phyloP scores from a whole-genome alignment of 2,797 vertebrate genomes.

The Petrocephalus schoutedeni region DNA sequence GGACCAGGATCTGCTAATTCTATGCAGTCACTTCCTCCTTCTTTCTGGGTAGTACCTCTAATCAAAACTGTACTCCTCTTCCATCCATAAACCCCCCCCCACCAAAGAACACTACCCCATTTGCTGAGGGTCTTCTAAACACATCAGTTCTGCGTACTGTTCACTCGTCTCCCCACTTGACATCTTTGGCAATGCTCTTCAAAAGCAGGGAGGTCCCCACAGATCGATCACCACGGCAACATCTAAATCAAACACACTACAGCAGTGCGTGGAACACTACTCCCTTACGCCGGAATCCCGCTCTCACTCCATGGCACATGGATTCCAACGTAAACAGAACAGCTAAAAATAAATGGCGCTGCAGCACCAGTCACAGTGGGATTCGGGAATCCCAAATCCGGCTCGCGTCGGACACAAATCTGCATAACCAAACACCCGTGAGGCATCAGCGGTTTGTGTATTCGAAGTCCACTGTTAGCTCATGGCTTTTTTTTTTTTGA shows the following conservation, averaged over 20 bases:
- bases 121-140: neutral
- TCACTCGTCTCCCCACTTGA: neutral
- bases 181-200: neutral
- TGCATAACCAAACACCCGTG: neutral
- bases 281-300: neutral
- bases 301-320: neutral
- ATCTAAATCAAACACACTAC: neutral
- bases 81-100: neutral
- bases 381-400: neutral
- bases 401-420: neutral
- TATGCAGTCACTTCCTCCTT: neutral
- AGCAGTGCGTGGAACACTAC: neutral
- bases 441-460: neutral
- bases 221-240: neutral
- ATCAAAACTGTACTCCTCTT: too few species aligned
- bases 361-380: neutral
- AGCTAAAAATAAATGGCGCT: slow-evolving; percentile 21
- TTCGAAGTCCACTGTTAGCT: neutral
- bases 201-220: neutral
- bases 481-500: neutral
- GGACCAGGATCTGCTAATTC: neutral
- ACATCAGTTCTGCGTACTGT: neutral
- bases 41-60: neutral
- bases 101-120: neutral
- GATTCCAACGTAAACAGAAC: slow-evolving; percentile 29